Base-by-base conservation (phyloP, 2,888 invertebrate genomes). In the Hydroisotoma schaefferi region DNA sequence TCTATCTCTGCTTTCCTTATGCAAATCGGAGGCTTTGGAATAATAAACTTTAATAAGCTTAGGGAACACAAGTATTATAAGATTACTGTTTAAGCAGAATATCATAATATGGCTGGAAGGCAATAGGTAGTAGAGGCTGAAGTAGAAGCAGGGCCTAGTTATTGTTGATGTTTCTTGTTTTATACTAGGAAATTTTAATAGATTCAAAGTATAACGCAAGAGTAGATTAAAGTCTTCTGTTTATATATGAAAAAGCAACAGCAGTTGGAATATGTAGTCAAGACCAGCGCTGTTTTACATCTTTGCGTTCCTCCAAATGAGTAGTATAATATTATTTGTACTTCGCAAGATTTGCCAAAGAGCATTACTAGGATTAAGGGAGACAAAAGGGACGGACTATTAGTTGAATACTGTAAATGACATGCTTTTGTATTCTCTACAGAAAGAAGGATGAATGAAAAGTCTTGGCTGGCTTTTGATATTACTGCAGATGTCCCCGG, bases 11-110 rank as follows among this genome's bases (percentile, higher is more conserved):
- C 18, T 43, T 55, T 61, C 58, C 29, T 54, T 65, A 65, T 65
- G 65, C 58, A 65, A 65, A 65, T 65, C 55, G 59, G 53, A 51
- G 28, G 51, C 60, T 65, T 59, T 65, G 59, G 49, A 51, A 59
- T 61, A 61, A 57, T 61, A 65, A 65, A 65, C 44, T 62, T 61
- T 65, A 65, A 65, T 62, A 65, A 65, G 65, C 59, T 65, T 59
- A 61, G 56, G 40, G 33, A 27, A 27, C 23, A 56, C 43, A 46
- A 40, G n/a, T 15, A 40, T 15, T 40, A 15, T 40, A 20, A n/a
- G n/a, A n/a, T n/a, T n/a, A n/a, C n/a, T n/a, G n/a, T n/a, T n/a
- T n/a, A n/a, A n/a, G n/a, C n/a, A n/a, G n/a, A n/a, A n/a, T n/a
- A n/a, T n/a, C n/a, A n/a, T n/a, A n/a, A n/a, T n/a, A n/a, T n/a